These are phyloP conservation scores for Oreochromis tanganicae DNA, from an alignment of 2,113 vertebrate species.

Conservation along the genomic window DNA sequence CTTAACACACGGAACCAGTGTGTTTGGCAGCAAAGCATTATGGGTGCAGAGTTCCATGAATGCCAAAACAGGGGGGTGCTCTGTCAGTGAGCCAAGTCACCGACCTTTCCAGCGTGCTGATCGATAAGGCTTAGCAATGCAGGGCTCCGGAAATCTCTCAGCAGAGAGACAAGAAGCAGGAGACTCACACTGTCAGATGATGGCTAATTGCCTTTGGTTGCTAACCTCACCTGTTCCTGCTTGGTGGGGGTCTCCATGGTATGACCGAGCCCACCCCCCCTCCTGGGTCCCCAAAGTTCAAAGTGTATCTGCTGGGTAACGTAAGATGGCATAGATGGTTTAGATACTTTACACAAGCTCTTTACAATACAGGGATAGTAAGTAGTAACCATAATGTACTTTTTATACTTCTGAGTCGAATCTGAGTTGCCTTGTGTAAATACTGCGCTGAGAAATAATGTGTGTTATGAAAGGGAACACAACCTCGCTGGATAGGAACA, in stretches of 20 bases:
- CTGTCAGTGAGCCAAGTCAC: slow-evolving; percentile 39
- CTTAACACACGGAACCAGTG: not conserved
- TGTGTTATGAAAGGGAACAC: not conserved
- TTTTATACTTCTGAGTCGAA: not conserved
- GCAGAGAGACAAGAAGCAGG: slow-evolving; percentile 48
- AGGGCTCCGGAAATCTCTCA: slow-evolving; percentile 67
- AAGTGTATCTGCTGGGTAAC: not conserved
- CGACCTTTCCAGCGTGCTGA: slow-evolving; percentile 67
- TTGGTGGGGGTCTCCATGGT: slow-evolving; percentile 18
- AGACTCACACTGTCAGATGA: slow-evolving; percentile 58
- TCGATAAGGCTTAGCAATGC: slow-evolving; percentile 65
- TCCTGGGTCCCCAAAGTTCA: not conserved
- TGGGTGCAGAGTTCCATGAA: slow-evolving; percentile 13
- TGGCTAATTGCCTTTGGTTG: slow-evolving; percentile 66
- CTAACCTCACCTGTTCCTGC: slow-evolving; percentile 38
- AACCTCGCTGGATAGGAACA: not conserved
- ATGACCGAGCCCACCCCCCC: not conserved
- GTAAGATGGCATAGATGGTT: not conserved
- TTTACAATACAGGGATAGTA: not conserved
- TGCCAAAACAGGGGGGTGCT: slow-evolving; percentile 15
- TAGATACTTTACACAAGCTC: not conserved
- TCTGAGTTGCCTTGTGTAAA: not conserved
- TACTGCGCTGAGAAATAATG: not conserved
- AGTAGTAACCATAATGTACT: not conserved
- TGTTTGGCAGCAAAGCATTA: not conserved